These are phyloP conservation scores for Matsumurasca onukii DNA, from an alignment of 1,140 invertebrate genomes.

Conservation along the genomic window DNA sequence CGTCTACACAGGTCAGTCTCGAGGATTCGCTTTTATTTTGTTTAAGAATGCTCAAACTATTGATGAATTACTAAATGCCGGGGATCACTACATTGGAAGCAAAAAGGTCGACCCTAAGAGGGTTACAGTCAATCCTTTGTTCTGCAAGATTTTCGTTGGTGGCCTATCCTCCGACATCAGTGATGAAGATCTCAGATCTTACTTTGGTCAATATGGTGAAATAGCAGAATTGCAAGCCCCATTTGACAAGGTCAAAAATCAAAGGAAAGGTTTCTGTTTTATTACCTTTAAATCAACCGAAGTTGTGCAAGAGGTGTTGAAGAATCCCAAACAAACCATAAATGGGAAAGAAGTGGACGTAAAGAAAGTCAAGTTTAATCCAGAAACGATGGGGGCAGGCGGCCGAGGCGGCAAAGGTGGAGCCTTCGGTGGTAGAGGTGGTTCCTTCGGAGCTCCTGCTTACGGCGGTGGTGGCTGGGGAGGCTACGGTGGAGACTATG, in stretches of 20 bases:
- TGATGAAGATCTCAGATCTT: slow-evolving; percentile 62
- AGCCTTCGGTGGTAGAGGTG: slow-evolving; percentile 17
- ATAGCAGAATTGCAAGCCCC: slow-evolving; percentile 68
- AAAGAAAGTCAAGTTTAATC: slow-evolving; percentile 55
- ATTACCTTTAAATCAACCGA: slow-evolving; percentile 65
- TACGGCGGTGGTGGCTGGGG: slow-evolving; percentile 48
- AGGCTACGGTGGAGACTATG: slow-evolving; percentile 44
- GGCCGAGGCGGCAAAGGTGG: slow-evolving; percentile 36
- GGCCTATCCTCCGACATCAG: slow-evolving; percentile 63
- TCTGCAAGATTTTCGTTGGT: slow-evolving; percentile 69
- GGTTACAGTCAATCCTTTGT: slow-evolving; percentile 54
- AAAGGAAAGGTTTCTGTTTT: slow-evolving; percentile 66
- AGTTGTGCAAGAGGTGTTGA: slow-evolving; percentile 61
- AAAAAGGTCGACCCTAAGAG: slow-evolving; percentile 67
- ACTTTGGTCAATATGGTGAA: slow-evolving; percentile 62
- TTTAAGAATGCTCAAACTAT: slow-evolving; percentile 62
- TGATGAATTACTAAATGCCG: slow-evolving; percentile 47
- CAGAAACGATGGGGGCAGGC: slow-evolving; percentile 46
- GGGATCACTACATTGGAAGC: slow-evolving; percentile 57
- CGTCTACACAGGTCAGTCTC: slow-evolving; percentile 59
- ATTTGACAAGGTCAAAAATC: slow-evolving; percentile 69
- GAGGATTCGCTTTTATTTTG: slow-evolving; percentile 71
- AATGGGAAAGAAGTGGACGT: slow-evolving; percentile 63
- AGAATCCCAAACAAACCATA: slow-evolving; percentile 62
- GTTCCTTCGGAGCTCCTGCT: slow-evolving; percentile 14